These are phyloP conservation scores for Grapholita molesta DNA, from an alignment of 1,140 invertebrate genomes.

Conservation along the genomic window DNA sequence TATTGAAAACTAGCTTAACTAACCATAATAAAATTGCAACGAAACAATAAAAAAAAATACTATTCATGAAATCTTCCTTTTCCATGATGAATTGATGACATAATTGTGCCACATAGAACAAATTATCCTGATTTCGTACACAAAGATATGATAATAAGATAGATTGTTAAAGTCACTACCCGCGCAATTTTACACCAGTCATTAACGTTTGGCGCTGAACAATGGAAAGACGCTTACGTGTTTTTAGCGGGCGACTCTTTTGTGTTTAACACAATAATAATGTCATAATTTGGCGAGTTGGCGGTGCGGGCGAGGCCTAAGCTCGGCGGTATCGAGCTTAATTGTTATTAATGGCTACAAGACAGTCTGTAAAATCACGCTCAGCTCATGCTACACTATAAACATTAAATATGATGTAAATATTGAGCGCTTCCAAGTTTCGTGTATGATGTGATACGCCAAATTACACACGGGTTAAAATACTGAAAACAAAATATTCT, in stretches of 20 bases:
- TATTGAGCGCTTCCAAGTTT: constrained; percentile 3
- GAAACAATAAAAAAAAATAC: no score
- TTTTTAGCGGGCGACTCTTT: constrained; percentile 38
- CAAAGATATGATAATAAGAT: constrained; percentile 12
- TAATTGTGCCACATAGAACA: neutral
- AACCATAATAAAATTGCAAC: no score
- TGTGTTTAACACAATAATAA: constrained; percentile 50
- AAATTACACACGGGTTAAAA: neutral
- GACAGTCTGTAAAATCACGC: constrained; percentile 54
- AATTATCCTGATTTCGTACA: neutral
- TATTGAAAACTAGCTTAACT: no score
- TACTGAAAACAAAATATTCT: no score
- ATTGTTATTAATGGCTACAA: constrained; percentile 67
- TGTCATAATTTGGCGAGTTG: constrained; percentile 60
- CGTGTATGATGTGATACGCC: neutral
- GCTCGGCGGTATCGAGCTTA: constrained; percentile 55
- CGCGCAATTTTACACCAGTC: constrained; percentile 38
- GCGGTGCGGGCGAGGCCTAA: constrained; percentile 29
- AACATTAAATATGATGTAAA: constrained; percentile 15
- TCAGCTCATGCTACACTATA: constrained; percentile 17
- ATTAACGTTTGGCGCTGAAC: constrained; percentile 37
- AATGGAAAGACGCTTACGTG: constrained; percentile 38
- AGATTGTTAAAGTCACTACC: constrained; percentile 23
- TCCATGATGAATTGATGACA: no score
- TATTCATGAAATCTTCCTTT: no score